Conservation (phyloP, 2,797 vertebrate species). For the Acrossocheilus fasciatus region DNA sequence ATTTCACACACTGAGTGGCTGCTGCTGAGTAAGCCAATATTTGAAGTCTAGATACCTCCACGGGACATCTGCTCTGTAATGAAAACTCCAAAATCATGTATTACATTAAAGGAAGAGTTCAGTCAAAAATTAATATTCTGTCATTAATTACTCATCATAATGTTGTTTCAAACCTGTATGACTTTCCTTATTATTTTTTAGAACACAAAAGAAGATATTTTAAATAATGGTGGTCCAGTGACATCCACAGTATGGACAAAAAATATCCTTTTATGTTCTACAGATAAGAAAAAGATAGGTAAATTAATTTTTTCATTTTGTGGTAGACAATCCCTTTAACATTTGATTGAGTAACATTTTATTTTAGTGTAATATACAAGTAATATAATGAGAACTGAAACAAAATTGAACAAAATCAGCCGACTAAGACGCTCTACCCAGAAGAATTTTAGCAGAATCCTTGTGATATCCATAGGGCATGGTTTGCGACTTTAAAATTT, state of each 20-base stretch:
- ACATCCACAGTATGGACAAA: background rate
- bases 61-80: background rate
- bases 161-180: background rate
- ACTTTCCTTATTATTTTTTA: background rate
- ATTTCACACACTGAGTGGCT: slow-evolving; percentile 12
- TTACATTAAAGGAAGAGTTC: background rate
- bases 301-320: background rate
- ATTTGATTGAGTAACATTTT: background rate
- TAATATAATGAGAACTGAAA: background rate
- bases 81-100: background rate
- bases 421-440: background rate
- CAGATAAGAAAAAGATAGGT: too few species aligned
- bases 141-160: background rate
- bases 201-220: background rate
- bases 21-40: background rate
- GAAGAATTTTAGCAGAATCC: background rate
- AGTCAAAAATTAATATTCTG: background rate
- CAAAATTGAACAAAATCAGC: background rate
- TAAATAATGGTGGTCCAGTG: background rate
- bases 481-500: background rate
- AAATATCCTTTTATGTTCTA: background rate
- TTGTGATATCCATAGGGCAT: background rate
- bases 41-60: background rate
- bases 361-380: background rate
- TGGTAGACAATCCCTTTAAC: background rate